A percentile compares a stretch with the other conserved stretches of the same genome.
phyloP scores from a whole-genome alignment of 2,113 vertebrate genomes.

The Crocuta crocuta region DNA sequence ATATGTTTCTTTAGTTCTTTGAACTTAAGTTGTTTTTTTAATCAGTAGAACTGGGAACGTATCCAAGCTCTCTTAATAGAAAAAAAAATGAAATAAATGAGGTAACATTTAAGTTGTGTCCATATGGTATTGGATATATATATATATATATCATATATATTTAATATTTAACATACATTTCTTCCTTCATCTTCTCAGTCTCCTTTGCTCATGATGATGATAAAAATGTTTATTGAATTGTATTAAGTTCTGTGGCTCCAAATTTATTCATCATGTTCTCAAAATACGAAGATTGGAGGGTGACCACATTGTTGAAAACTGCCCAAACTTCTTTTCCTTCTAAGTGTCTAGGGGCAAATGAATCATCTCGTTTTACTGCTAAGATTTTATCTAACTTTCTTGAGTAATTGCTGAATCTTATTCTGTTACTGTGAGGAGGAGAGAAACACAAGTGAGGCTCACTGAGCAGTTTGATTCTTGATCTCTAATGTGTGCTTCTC shows the following conservation, averaged over 20 bases:
- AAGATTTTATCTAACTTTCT: not conserved
- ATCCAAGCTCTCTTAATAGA: not conserved
- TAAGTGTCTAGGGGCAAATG: not conserved
- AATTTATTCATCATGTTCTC: not conserved
- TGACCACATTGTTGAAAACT: not conserved
- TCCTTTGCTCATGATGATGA: not conserved
- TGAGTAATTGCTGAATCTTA: not conserved
- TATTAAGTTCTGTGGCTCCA: not conserved
- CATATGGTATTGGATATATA: not conserved
- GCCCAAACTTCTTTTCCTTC: not conserved
- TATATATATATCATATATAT: not conserved
- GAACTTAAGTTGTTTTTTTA: not conserved
- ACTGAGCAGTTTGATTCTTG: not conserved
- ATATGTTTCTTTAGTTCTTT: not conserved
- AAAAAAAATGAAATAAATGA: not conserved
- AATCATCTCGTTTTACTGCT: not conserved
- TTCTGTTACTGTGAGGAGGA: not conserved
- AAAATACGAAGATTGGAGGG: not conserved
- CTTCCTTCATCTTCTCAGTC: not conserved
- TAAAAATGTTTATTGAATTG: not conserved
- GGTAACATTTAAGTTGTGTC: not conserved
- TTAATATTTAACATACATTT: not conserved
- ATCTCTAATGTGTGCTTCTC: not conserved
- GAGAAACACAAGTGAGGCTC: not conserved
- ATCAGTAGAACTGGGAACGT: not conserved